These are phyloP conservation scores for Calonectris borealis DNA, from an alignment of 2,113 vertebrate genomes.

Conservation along the genomic window DNA sequence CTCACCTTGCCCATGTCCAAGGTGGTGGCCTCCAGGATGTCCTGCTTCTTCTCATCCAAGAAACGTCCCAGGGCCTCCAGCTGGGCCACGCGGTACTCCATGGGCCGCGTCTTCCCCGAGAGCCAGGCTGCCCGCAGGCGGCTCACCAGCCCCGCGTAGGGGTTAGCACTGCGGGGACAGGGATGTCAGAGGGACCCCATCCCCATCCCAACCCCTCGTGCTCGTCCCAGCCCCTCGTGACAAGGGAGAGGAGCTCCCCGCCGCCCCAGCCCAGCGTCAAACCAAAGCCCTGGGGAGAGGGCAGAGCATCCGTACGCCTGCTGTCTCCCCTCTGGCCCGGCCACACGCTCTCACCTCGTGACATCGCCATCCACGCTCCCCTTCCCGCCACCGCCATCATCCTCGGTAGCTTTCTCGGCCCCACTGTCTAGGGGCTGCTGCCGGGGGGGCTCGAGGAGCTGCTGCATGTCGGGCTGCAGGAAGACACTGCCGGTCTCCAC, in stretches of 20 bases:
- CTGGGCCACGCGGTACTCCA: conserved; percentile 75
- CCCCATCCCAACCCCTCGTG: too few relatives aligned
- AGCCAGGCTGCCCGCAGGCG: conserved; percentile 30
- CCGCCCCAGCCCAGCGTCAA: fast-evolving
- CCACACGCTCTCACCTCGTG: background rate
- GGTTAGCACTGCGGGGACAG: background rate
- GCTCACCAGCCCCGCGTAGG: background rate
- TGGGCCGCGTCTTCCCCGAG: conserved; percentile 64
- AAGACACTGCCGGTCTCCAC: background rate
- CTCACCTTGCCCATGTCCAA: conserved; percentile 84
- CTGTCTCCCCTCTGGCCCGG: background rate
- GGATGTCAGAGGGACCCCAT: background rate
- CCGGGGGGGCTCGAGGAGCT: background rate
- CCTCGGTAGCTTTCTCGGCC: background rate
- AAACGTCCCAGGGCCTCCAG: conserved; percentile 76
- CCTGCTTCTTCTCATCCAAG: conserved; percentile 79
- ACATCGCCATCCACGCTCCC: background rate
- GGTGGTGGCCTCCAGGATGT: conserved; percentile 74
- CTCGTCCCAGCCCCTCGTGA: background rate
- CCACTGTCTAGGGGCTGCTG: fast-evolving
- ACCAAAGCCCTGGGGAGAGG: background rate
- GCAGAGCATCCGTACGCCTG: fast-evolving
- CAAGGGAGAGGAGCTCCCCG: background rate
- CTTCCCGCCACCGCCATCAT: background rate
- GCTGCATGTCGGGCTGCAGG: background rate